Percentiles rank a stretch among this genome's conserved stretches.
phyloP scores from a whole-genome alignment of 2,113 vertebrate genomes.

The Tyto alba region DNA sequence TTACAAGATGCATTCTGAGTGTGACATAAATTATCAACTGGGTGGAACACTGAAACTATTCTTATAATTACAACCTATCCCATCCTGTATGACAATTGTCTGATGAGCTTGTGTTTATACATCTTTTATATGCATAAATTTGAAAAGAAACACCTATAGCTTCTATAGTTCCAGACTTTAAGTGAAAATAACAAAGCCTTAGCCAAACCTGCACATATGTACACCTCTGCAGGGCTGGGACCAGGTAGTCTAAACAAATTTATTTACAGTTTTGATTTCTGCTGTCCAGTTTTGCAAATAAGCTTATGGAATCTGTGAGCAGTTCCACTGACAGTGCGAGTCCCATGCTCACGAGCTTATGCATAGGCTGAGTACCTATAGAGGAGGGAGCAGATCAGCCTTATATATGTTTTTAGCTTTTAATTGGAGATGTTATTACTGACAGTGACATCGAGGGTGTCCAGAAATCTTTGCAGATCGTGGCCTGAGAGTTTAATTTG shows the following conservation, averaged over 20 bases:
- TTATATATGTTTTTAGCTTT: neutral
- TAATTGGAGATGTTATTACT: neutral
- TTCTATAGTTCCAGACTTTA: neutral
- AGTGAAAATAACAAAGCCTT: neutral
- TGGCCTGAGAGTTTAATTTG: neutral
- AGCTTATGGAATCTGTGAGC: fast-evolving
- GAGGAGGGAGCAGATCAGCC: neutral
- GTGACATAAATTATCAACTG: neutral
- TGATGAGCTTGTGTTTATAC: neutral
- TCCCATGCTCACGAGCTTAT: fast-evolving
- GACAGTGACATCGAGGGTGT: fast-evolving
- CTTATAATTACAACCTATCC: neutral
- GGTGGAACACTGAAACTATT: neutral
- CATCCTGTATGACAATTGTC: neutral
- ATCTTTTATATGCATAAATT: neutral
- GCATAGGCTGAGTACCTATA: neutral
- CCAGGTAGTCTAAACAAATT: neutral
- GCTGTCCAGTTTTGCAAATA: neutral
- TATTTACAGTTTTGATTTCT: neutral
- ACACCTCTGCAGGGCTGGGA: neutral
- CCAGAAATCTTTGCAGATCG: neutral
- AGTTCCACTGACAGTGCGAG: neutral
- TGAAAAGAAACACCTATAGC: neutral
- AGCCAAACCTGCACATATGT: fast-evolving
- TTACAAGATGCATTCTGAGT: neutral